phyloP scores from a whole-genome alignment of 2,113 vertebrate genomes.

The Oncorhynchus masou region DNA sequence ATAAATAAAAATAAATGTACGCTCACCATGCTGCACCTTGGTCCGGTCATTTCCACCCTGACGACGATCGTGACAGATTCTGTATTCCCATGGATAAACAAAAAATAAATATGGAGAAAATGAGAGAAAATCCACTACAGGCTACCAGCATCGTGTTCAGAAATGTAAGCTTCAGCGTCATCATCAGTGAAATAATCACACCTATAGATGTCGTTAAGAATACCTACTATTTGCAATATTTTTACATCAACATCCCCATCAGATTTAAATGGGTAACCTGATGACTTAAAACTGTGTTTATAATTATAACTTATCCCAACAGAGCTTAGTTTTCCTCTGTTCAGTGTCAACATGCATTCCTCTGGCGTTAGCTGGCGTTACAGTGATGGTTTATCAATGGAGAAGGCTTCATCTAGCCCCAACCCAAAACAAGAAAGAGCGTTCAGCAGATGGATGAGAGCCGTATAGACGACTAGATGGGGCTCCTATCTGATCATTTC shows the following conservation, averaged over 20 bases:
- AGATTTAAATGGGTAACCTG: constrained; percentile 16
- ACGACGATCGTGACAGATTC: background rate
- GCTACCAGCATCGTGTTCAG: background rate
- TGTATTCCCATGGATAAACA: background rate
- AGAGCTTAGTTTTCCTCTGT: constrained; percentile 33
- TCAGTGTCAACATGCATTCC: constrained; percentile 42
- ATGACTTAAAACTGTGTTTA: constrained; percentile 34
- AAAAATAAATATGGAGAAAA: background rate
- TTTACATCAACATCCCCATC: constrained; percentile 12
- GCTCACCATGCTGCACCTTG: no score
- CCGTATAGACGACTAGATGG: constrained; percentile 27
- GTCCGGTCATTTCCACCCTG: no score
- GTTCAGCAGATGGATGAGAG: constrained; percentile 34
- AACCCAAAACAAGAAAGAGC: constrained; percentile 23
- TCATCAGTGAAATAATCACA: background rate
- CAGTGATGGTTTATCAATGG: constrained; percentile 9
- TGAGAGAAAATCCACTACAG: background rate
- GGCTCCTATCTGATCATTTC: constrained; percentile 28
- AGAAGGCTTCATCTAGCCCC: constrained; percentile 16
- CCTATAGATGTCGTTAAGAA: background rate
- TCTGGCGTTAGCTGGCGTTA: constrained; percentile 10
- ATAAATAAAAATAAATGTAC: no score
- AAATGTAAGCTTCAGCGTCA: background rate
- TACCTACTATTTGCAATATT: background rate
- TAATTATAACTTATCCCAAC: constrained; percentile 34